Evolutionary conservation across 2,888 invertebrate species (phyloP).

Genomic region (Cetonia aurata): DNA sequence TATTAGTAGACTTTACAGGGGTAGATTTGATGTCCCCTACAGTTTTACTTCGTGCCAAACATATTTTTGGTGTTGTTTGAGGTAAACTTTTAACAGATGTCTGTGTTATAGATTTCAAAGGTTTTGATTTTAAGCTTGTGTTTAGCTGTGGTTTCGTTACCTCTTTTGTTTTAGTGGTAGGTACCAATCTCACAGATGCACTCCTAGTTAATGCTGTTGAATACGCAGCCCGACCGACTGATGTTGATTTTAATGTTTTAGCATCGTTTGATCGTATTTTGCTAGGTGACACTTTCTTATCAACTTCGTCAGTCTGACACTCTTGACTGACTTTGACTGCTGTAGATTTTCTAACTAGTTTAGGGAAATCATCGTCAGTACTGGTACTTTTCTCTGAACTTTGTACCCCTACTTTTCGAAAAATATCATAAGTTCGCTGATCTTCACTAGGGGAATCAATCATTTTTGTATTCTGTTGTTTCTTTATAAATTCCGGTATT

Average conservation of each 20-base stretch:
- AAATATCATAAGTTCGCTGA: conserved; percentile 64
- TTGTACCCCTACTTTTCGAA: conserved; percentile 63
- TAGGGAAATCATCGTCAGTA: conserved; percentile 63
- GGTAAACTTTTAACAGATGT: conserved; percentile 46
- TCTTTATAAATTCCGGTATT: conserved; percentile 16
- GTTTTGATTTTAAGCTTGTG: conserved; percentile 46
- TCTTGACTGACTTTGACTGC: conserved; percentile 63
- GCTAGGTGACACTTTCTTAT: conserved; percentile 54
- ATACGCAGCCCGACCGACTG: conserved; percentile 55
- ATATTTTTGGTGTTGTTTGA: conserved; percentile 45
- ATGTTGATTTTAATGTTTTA: conserved; percentile 18
- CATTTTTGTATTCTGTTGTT: conserved; percentile 32
- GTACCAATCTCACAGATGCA: conserved; percentile 59
- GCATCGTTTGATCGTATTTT: conserved; percentile 43
- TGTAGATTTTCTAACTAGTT: conserved; percentile 58
- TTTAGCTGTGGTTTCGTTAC: conserved; percentile 52
- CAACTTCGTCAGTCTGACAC: conserved; percentile 62
- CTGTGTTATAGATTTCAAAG: conserved; percentile 45
- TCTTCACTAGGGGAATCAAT: conserved; percentile 65
- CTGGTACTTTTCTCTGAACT: conserved; percentile 65
- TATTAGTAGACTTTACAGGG: conserved; percentile 1
- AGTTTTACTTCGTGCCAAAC: conserved; percentile 62
- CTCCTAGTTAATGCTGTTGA: conserved; percentile 67
- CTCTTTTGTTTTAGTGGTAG: conserved; percentile 55
- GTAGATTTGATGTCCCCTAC: conserved; percentile 63